phyloP scores from a whole-genome alignment of 2,888 invertebrate genomes.

The Brenthis daphne region DNA sequence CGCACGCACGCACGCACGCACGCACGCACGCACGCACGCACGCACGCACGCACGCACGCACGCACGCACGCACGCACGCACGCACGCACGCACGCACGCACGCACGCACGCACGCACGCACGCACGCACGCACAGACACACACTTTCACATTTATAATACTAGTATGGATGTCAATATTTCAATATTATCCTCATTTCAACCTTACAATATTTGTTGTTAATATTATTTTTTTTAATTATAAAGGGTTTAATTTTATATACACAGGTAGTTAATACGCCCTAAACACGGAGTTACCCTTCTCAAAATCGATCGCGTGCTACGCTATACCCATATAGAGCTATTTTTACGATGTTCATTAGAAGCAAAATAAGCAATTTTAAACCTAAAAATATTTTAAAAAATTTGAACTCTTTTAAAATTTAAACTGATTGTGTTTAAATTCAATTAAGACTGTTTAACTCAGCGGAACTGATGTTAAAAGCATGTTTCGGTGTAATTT shows the following conservation, averaged over 20 bases:
- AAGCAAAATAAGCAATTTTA: background rate
- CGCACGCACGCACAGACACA: too few relatives aligned
- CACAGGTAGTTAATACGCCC: background rate
- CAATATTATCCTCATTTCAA: background rate
- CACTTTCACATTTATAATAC: background rate
- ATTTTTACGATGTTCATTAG: background rate
- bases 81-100: too few relatives aligned
- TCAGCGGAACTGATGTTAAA: conserved; percentile 20
- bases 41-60: too few relatives aligned
- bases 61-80: too few relatives aligned
- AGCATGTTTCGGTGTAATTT: conserved; percentile 26
- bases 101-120: accelerated
- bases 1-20: too few relatives aligned
- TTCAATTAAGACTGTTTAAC: conserved; percentile 23
- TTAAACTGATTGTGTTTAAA: conserved; percentile 2
- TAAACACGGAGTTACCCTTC: conserved; percentile 14
- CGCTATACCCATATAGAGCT: background rate
- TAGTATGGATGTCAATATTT: background rate
- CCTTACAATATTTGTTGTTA: background rate
- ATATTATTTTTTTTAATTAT: too few relatives aligned
- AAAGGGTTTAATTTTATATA: too few relatives aligned
- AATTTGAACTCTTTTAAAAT: background rate
- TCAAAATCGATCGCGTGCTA: background rate
- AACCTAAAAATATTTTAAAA: background rate
- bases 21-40: too few relatives aligned